Conservation (phyloP, 2,888 invertebrate species). For the Digitonthophagus gazella region DNA sequence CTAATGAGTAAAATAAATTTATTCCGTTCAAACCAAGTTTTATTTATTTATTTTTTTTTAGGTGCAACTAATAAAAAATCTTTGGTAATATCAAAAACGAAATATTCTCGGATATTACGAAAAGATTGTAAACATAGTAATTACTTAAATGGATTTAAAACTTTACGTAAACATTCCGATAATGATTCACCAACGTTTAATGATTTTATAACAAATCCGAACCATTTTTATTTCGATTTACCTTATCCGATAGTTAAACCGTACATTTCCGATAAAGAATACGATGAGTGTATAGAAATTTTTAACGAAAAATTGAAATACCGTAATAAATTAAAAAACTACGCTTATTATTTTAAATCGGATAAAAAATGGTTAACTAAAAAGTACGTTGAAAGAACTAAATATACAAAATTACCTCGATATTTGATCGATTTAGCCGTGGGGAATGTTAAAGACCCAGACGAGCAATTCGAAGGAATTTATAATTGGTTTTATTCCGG, state of each 20-base stretch:
- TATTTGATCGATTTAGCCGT: slow-evolving; percentile 26
- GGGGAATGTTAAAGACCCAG: slow-evolving; percentile 24
- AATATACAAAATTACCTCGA: slow-evolving; percentile 23
- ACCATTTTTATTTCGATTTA: slow-evolving; percentile 18
- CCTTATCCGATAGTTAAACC: slow-evolving; percentile 24
- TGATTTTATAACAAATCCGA: slow-evolving; percentile 20
- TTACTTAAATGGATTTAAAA: slow-evolving; percentile 19
- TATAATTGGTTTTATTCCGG: slow-evolving; percentile 31
- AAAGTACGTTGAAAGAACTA: slow-evolving; percentile 20
- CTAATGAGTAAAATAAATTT: no score
- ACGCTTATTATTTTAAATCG: slow-evolving; percentile 18
- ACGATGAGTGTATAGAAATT: slow-evolving; percentile 24
- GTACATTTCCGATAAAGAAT: neutral
- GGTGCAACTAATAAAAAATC: neutral
- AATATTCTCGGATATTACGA: slow-evolving; percentile 6
- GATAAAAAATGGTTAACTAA: slow-evolving; percentile 24
- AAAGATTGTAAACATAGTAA: slow-evolving; percentile 20
- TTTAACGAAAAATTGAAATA: slow-evolving; percentile 21
- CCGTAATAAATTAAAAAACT: slow-evolving; percentile 12
- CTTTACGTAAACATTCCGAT: slow-evolving; percentile 15
- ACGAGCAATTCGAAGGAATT: slow-evolving; percentile 23
- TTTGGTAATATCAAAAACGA: neutral
- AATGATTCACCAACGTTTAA: slow-evolving; percentile 15
- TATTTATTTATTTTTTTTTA: neutral
- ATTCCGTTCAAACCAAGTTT: neutral